Base-by-base conservation (phyloP, 1,140 invertebrate species). In the Pygmarrhopalites habei region DNA sequence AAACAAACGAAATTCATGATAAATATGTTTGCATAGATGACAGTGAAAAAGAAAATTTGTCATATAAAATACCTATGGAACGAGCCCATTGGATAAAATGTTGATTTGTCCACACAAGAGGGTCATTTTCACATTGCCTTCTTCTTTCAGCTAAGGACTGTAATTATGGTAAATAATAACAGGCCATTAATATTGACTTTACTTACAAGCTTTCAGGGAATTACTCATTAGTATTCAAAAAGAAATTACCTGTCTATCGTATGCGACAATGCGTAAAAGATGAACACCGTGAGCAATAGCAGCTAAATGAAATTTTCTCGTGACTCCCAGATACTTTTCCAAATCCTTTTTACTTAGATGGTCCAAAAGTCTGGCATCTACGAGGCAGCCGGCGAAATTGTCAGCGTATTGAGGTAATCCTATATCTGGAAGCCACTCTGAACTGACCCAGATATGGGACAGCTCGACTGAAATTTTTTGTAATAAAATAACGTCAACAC, bases 51-150 rank as follows among this genome's bases (percentile, higher is more conserved):
- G n/a, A n/a, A n/a, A n/a, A n/a, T n/a, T n/a, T n/a, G n/a, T n/a
- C n/a, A n/a, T n/a, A n/a, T n/a, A n/a, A n/a, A n/a, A n/a, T n/a
- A n/a, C n/a, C n/a, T n/a, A n/a, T n/a, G 74, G 87, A 89, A 70
- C 88, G 82, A 23, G 90, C 88, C 92, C 92, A 96, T 72, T 88
- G 84, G 63, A 95, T 88, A 73, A 95, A 91, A 72, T 91, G 83
- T 72, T 92, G 86, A 79, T 94, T 95, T 64, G 91, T 95, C 92
- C 92, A 96, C 23, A 95, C 91, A 57, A 96, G 78, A 41, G 91
- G 90, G 80, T 96, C 83, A 70, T 84, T 85, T 73, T 94, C 90
- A 73, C 89, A 91, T 73, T 92, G 88, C 73, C 89, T 85, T 69
- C 92, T 82, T 69, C 92, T 80, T 62, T 95, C 86, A 23, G 88